phyloP scores from a whole-genome alignment of 1,140 invertebrate genomes.

The Riptortus pedestris region DNA sequence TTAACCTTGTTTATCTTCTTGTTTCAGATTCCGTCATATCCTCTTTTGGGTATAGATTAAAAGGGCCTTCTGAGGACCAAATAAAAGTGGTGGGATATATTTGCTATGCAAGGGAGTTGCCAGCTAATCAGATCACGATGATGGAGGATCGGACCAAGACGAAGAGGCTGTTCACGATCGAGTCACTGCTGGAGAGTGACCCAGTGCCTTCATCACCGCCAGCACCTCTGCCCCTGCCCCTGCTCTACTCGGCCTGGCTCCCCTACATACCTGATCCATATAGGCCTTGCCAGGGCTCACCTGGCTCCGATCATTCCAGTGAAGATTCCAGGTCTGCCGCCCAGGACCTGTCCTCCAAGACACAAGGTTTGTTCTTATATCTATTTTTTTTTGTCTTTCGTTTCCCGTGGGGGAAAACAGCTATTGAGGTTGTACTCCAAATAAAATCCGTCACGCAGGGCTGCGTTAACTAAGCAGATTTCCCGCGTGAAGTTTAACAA shows the following conservation, averaged over 20 bases:
- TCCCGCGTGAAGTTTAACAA: too few relatives aligned
- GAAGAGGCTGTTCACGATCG: slow-evolving; percentile 15
- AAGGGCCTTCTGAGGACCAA: neutral
- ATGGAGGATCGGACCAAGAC: neutral
- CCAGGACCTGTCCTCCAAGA: neutral
- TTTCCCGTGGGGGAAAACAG: too few relatives aligned
- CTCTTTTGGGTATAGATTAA: neutral
- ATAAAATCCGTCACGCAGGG: too few relatives aligned
- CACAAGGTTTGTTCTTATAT: neutral
- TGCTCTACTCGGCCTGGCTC: slow-evolving; percentile 11
- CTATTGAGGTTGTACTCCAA: too few relatives aligned
- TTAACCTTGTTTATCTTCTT: neutral
- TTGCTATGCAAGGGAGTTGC: too few relatives aligned
- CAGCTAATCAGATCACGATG: neutral
- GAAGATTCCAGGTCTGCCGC: neutral
- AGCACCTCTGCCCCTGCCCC: neutral
- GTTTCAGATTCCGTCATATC: neutral
- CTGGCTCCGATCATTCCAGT: slow-evolving; percentile 2
- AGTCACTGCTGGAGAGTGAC: neutral
- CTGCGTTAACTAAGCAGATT: too few relatives aligned
- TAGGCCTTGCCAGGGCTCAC: neutral
- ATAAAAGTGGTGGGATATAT: neutral
- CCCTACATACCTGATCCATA: neutral
- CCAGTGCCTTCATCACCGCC: neutral
- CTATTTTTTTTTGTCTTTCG: neutral